phyloP scores from a whole-genome alignment of 2,888 invertebrate genomes.

The Papilio protenor region DNA sequence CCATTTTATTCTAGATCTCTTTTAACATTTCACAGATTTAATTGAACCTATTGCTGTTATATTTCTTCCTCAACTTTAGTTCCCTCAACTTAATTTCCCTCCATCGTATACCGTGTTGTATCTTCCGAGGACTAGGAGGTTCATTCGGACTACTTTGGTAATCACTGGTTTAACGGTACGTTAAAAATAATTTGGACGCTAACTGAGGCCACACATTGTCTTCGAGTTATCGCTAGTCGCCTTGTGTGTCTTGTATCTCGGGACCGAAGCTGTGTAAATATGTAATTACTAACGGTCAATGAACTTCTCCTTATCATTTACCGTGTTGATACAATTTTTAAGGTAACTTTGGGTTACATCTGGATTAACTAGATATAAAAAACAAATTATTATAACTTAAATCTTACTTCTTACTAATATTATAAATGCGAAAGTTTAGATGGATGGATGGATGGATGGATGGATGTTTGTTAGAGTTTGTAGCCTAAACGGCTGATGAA shows the following conservation, averaged over 20 bases:
- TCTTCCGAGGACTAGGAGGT: background rate
- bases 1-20: background rate
- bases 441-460: too few species aligned
- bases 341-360: conserved; percentile 34
- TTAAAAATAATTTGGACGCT: conserved; percentile 23
- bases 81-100: background rate
- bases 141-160: background rate
- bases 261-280: conserved; percentile 62
- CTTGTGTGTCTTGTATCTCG: conserved; percentile 53
- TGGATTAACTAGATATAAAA: background rate
- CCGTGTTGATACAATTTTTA: conserved; percentile 50
- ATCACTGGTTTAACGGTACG: conserved; percentile 23
- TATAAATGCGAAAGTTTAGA: too few species aligned
- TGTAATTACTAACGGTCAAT: conserved; percentile 66
- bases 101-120: background rate
- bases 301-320: conserved; percentile 65
- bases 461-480: too few species aligned
- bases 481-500: too few species aligned
- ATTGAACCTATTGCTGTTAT: background rate
- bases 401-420: too few species aligned
- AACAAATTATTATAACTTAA: too few species aligned
- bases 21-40: background rate
- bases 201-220: conserved; percentile 31
- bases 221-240: conserved; percentile 50
- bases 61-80: background rate